A percentile compares a stretch with the other conserved stretches of the same genome.
Conservation (phyloP, 2,888 invertebrate species). For the Erynnis tages region DNA sequence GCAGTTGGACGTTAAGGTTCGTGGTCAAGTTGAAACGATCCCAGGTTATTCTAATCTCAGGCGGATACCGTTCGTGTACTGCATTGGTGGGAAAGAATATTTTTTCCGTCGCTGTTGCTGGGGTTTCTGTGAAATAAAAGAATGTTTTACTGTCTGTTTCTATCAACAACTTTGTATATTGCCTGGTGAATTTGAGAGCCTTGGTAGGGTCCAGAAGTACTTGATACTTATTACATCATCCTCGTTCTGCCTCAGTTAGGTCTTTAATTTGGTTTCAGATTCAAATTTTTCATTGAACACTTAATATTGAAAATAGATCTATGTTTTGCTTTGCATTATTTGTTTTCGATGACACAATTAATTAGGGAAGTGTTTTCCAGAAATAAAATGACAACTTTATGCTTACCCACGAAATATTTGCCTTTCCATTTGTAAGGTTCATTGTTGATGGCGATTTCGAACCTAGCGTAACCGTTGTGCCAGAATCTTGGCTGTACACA, state of each 20-base stretch:
- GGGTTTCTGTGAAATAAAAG: conserved; percentile 85
- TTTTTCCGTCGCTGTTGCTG: conserved; percentile 91
- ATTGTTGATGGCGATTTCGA: conserved; percentile 92
- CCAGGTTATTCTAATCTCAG: conserved; percentile 91
- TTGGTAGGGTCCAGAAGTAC: too few species aligned
- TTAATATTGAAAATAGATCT: too few species aligned
- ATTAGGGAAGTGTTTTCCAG: too few species aligned
- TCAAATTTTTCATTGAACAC: too few species aligned
- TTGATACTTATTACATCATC: too few species aligned
- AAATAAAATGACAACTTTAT: too few species aligned
- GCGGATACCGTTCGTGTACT: conserved; percentile 87
- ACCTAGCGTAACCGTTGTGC: conserved; percentile 93
- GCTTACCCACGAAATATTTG: conserved; percentile 93
- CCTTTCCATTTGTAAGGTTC: conserved; percentile 94
- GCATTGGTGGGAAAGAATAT: conserved; percentile 90
- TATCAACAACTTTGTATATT: too few species aligned
- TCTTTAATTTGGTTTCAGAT: too few species aligned
- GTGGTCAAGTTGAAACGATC: conserved; percentile 91
- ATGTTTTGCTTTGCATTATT: too few species aligned
- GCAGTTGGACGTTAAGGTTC: conserved; percentile 87
- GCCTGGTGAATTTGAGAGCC: too few species aligned
- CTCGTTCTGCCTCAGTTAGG: too few species aligned
- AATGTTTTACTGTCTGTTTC: too few species aligned
- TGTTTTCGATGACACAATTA: background rate
- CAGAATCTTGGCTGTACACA: conserved; percentile 94